Conservation (phyloP, 2,797 vertebrate genomes). For the Manis pentadactyla region DNA sequence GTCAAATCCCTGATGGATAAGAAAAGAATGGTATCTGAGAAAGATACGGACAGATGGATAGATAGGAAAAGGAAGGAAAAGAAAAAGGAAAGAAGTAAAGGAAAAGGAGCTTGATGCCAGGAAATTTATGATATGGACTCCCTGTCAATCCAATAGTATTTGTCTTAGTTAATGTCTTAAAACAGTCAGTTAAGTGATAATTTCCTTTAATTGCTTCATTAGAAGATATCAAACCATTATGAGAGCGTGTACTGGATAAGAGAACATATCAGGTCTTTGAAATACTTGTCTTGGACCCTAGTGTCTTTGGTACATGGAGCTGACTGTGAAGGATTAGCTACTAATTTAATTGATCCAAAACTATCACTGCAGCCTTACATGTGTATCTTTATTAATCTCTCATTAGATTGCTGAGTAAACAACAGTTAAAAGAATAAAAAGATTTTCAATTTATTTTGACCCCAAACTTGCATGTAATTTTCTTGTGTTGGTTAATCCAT, state of each 20-base stretch:
- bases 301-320: conserved; percentile 32
- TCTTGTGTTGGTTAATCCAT: not conserved
- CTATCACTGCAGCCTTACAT: not conserved
- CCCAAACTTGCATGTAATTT: not conserved
- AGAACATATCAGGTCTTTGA: conserved; percentile 54
- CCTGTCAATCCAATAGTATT: conserved; percentile 39
- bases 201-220: conserved; percentile 63
- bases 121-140: conserved; percentile 63
- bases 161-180: conserved; percentile 67
- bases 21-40: conserved; percentile 72
- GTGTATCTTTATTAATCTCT: not conserved
- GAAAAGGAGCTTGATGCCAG: conserved; percentile 50
- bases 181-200: conserved; percentile 27
- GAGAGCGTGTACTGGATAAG: not conserved
- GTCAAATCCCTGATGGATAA: conserved; percentile 86
- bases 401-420: not conserved
- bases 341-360: conserved; percentile 46
- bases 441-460: not conserved
- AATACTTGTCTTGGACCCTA: conserved; percentile 44
- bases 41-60: not conserved
- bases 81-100: not conserved
- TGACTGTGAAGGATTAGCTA: conserved; percentile 36
- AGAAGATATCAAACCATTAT: conserved; percentile 24
- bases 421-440: not conserved
- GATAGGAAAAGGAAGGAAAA: rapidly evolving